Conservation (phyloP, 2,888 invertebrate genomes). For the Limnephilus marmoratus region DNA sequence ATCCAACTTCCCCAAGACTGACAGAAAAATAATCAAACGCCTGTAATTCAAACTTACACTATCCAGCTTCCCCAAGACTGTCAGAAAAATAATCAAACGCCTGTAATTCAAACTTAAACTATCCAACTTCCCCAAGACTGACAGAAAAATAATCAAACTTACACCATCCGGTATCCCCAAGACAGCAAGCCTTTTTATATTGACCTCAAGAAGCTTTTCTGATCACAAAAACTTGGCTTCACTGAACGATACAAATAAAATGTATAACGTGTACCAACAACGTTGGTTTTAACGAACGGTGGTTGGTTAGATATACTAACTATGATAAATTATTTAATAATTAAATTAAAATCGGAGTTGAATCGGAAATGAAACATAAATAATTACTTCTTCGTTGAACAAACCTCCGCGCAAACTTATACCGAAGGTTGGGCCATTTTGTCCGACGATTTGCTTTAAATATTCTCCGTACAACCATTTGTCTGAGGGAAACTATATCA, state of each 20-base stretch:
- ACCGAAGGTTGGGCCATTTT: not conserved
- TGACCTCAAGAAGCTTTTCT: not conserved
- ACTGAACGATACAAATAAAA: not conserved
- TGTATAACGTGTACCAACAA: too few relatives aligned
- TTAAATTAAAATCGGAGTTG: not conserved
- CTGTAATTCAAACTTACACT: not conserved
- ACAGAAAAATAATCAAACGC: not conserved
- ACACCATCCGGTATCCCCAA: too few relatives aligned
- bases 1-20: too few relatives aligned
- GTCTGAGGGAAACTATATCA: slow-evolving; percentile 26
- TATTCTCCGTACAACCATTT: not conserved
- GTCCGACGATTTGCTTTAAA: slow-evolving; percentile 31
- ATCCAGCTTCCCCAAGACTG: not conserved
- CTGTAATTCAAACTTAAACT: not conserved
- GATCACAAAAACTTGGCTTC: not conserved
- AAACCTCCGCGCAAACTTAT: not conserved
- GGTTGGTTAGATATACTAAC: too few relatives aligned
- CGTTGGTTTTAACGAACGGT: too few relatives aligned
- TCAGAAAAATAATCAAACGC: not conserved
- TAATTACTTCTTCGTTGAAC: not conserved
- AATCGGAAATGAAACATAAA: not conserved
- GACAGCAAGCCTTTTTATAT: not conserved
- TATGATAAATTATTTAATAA: too few relatives aligned
- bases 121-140: not conserved
- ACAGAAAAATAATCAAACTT: too few relatives aligned